Evolutionary conservation across 35 echinoderm and acorn worm genomes (phyloP).

Genomic region (Holothuria glaberrima): DNA sequence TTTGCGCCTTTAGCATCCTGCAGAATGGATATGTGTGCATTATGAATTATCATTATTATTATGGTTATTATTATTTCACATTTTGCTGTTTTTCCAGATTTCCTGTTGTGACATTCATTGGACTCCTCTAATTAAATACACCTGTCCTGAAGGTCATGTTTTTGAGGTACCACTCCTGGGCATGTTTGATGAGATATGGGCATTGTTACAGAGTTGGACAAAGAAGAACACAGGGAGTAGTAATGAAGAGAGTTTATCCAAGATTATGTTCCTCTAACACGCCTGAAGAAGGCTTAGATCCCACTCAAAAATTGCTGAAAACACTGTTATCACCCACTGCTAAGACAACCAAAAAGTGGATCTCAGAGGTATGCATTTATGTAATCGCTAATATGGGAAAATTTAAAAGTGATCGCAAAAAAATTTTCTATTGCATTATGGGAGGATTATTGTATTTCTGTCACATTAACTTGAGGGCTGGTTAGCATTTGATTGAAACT

Average conservation of each 20-base stretch:
- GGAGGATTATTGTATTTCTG: no score
- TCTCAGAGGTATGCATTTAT: conserved; percentile 19
- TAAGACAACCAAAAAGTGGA: conserved; percentile 49
- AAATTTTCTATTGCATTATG: no score
- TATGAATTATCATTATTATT: neutral
- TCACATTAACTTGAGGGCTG: no score
- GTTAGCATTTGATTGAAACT: no score
- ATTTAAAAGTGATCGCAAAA: no score
- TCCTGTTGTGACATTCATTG: neutral
- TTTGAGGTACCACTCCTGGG: neutral
- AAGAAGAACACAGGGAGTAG: neutral
- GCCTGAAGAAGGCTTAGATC: conserved; percentile 13
- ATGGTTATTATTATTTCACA: no score
- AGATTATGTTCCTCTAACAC: conserved; percentile 31
- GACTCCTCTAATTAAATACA: neutral
- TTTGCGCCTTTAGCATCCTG: neutral
- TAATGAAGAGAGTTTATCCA: neutral
- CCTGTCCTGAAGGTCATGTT: conserved; percentile 31
- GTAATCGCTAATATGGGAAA: no score
- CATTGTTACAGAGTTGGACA: neutral
- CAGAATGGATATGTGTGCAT: conserved; percentile 10
- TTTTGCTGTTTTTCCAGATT: neutral
- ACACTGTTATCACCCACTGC: conserved; percentile 12
- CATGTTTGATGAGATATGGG: neutral
- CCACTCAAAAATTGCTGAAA: conserved; percentile 30